Base-by-base conservation (phyloP, 92 coral and sea anemone species). In the Parazoanthus darwini region DNA sequence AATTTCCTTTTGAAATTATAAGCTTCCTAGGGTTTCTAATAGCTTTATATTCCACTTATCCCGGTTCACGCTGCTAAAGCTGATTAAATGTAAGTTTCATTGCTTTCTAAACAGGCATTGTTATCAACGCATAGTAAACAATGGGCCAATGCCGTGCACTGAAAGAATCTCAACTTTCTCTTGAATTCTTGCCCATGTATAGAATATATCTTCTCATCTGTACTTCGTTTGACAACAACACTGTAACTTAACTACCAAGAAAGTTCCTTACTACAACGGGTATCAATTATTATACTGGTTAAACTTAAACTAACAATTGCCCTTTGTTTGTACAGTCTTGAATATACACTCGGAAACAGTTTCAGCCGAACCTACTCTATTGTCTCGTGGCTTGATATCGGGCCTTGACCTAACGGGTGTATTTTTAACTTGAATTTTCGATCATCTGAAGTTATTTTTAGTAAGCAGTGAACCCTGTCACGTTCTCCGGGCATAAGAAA, bases 341-440 rank as follows among this genome's bases (percentile, higher is more conserved):
- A 43, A n/a, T 71, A 43, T 84, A 25, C 29, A 44, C 54, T 84
- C 77, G 78, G 87, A 70, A 43, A 74, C 78, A 68, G 77, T 46
- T 44, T 71, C 87, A 84, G 87, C 86, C 77, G 33, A 70, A 67
- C 8, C 75, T 22, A 67, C 87, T 48, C 25, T 26, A 72, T 23
- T 33, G 87, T 84, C 87, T 84, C 87, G 79, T 84, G 66, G 77
- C 46, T 29, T 18, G 67, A 84, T 84, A 84, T 72, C 71, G 78
- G n/a, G n/a, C 87, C n/a, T 29, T 77, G 29, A 44, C 7, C 44
- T 23, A 6, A 6, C 3, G 6, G 26, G 59, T 48, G 48, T 84
- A 84, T 71, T 70, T 84, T 26, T 84, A 84, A 68, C 15, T 70
- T 68, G 65, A 2, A 38, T 71, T 84, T 46, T 48, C 8, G 10